Evolutionary conservation across 2,113 vertebrate species (phyloP).

Genomic region (Phyllostomus discolor): DNA sequence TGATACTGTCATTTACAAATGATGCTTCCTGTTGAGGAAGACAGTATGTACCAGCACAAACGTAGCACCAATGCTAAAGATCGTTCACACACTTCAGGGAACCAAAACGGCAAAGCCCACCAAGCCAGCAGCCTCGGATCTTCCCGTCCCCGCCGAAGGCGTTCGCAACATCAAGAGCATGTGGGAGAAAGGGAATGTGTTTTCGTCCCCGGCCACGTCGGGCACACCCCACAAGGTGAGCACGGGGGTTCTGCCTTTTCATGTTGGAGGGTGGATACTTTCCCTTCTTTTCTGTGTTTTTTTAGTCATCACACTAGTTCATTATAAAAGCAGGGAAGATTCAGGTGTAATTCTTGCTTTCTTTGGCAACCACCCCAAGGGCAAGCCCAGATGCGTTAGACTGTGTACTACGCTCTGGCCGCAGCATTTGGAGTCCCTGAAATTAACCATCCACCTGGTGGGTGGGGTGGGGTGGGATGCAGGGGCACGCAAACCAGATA

Average conservation of each 20-base stretch:
- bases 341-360: background rate
- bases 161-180: conserved; percentile 98
- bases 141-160: conserved; percentile 90
- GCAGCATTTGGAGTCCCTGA: background rate
- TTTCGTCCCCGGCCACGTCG: conserved; percentile 82
- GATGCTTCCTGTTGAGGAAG: background rate
- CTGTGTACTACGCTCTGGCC: background rate
- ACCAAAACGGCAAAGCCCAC: conserved; percentile 86
- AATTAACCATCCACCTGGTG: background rate
- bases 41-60: background rate
- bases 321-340: background rate
- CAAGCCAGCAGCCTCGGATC: conserved; percentile 87
- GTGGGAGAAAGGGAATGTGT: conserved; percentile 97
- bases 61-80: background rate
- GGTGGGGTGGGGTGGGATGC: fast-evolving
- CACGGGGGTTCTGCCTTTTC: fast-evolving
- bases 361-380: background rate
- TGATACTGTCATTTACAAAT: background rate
- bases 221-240: conserved; percentile 91
- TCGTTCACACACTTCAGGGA: conserved; percentile 78
- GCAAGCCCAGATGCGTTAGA: background rate
- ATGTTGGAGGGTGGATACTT: background rate
- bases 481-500: background rate
- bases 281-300: background rate
- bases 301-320: background rate